A percentile compares a stretch with the other conserved stretches of the same genome.
These are phyloP conservation scores for Lasiommata megera DNA, from an alignment of 2,888 invertebrate species.

Conservation along the genomic window DNA sequence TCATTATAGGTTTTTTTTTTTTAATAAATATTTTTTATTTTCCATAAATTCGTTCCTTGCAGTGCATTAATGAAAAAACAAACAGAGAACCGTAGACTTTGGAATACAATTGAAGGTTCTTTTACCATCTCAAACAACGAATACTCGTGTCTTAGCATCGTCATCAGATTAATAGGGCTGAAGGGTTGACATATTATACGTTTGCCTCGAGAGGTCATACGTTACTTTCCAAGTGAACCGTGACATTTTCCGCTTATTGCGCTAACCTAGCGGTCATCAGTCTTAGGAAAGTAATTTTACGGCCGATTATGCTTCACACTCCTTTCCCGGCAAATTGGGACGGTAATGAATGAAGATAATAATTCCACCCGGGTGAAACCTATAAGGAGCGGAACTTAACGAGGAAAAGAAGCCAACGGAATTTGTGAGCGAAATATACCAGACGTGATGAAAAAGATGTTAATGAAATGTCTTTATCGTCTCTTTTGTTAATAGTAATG, in stretches of 20 bases:
- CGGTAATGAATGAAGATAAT: conserved; percentile 28
- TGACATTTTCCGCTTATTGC: conserved; percentile 19
- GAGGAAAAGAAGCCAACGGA: conserved; percentile 15
- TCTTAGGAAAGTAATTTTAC: conserved; percentile 31
- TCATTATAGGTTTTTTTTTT: too few species aligned
- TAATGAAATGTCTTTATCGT: not conserved
- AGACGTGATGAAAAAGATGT: not conserved
- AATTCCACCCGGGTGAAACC: conserved; percentile 24
- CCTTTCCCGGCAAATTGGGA: conserved; percentile 26
- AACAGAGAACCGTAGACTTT: too few species aligned
- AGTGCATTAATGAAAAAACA: too few species aligned
- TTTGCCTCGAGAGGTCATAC: not conserved
- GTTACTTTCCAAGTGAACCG: not conserved
- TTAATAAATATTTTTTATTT: too few species aligned
- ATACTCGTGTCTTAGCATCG: too few species aligned
- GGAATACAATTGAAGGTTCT: too few species aligned
- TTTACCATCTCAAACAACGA: too few species aligned
- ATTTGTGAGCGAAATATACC: not conserved
- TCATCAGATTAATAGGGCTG: too few species aligned
- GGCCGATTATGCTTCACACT: conserved; percentile 28
- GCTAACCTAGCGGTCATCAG: conserved; percentile 25
- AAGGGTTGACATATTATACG: too few species aligned
- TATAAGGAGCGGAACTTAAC: conserved; percentile 14
- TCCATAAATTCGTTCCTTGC: too few species aligned
- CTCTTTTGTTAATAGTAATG: not conserved